These are phyloP conservation scores for Coluber constrictor DNA, from an alignment of 2,797 vertebrate species.

Conservation along the genomic window DNA sequence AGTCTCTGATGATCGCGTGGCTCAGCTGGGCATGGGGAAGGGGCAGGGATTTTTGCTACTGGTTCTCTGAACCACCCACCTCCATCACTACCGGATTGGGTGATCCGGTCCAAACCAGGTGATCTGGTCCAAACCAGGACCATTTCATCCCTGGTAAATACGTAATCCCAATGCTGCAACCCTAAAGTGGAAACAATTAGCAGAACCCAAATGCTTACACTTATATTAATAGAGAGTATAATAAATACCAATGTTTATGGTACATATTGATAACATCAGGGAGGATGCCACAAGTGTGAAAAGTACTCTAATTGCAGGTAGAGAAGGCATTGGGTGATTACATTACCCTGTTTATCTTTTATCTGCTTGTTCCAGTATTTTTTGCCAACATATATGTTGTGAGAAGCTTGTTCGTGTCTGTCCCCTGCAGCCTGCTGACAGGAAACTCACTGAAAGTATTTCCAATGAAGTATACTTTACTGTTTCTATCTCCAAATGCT, in stretches of 20 bases:
- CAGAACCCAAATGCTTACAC: background rate
- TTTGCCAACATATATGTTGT: background rate
- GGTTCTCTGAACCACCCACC: too few relatives aligned
- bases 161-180: background rate
- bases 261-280: background rate
- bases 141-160: background rate
- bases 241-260: background rate
- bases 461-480: background rate
- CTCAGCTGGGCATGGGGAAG: too few relatives aligned
- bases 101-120: too few relatives aligned
- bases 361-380: background rate
- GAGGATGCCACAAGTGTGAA: background rate
- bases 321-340: background rate
- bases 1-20: too few relatives aligned
- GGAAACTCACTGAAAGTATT: background rate
- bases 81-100: too few relatives aligned
- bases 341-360: background rate
- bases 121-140: too few relatives aligned
- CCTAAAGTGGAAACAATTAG: background rate
- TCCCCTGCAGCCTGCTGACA: background rate
- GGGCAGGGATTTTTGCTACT: too few relatives aligned
- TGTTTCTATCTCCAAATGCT: background rate
- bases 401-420: background rate
- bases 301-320: background rate
- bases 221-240: background rate